Evolutionary conservation across 2,797 vertebrate species (phyloP).

Genomic region (Prionace glauca): DNA sequence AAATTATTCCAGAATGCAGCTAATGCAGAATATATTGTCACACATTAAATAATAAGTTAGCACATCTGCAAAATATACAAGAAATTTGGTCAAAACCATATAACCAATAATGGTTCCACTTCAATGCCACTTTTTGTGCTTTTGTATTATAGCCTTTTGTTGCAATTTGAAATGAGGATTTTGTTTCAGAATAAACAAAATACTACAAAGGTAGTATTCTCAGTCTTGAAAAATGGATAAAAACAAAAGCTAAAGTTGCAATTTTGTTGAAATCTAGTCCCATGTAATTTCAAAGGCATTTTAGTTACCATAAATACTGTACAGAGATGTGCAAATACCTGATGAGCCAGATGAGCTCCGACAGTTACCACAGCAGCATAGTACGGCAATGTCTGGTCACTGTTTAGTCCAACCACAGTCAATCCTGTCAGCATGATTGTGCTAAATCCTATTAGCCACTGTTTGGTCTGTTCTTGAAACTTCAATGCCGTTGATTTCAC

Average conservation of each 20-base stretch:
- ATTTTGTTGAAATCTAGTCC: neutral
- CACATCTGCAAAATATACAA: neutral
- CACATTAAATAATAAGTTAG: neutral
- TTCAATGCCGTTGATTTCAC: slow-evolving; percentile 85
- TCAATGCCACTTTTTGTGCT: neutral
- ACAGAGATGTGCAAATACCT: slow-evolving; percentile 59
- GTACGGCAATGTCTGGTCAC: slow-evolving; percentile 75
- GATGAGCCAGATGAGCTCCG: slow-evolving; percentile 68
- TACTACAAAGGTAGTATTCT: neutral
- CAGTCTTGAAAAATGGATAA: slow-evolving; percentile 35
- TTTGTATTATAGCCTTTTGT: neutral
- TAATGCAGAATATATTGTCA: neutral
- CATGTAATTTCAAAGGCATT: slow-evolving; percentile 3
- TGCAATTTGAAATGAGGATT: neutral
- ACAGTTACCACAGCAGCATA: slow-evolving; percentile 63
- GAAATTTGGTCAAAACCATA: neutral
- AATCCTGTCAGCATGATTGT: slow-evolving; percentile 74
- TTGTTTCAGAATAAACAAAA: neutral
- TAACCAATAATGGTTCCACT: neutral
- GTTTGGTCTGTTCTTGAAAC: slow-evolving; percentile 77
- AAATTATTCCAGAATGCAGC: neutral
- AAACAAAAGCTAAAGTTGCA: neutral
- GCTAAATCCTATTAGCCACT: slow-evolving; percentile 79
- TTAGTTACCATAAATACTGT: neutral
- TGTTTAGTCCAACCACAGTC: slow-evolving; percentile 64